phyloP scores from a whole-genome alignment of 2,888 invertebrate species.

The Ganaspis brasiliensis region DNA sequence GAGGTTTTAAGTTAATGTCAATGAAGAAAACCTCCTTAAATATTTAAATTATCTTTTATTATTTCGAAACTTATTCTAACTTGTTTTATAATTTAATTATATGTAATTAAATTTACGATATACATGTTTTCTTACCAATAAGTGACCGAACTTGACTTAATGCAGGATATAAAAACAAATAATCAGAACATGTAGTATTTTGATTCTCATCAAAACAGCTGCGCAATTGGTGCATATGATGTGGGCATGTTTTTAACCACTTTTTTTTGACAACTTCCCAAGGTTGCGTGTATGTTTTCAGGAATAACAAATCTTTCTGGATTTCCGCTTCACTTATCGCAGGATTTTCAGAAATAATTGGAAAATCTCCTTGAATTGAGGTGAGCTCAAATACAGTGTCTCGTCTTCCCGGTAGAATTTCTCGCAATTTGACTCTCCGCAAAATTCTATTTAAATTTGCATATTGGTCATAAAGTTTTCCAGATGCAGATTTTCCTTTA shows the following conservation, averaged over 20 bases:
- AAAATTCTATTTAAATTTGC: neutral
- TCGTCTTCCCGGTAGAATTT: neutral
- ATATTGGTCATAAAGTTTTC: neutral
- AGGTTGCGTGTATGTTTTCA: neutral
- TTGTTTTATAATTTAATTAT: no score
- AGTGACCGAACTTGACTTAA: neutral
- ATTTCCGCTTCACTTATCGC: neutral
- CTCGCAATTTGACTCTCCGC: neutral
- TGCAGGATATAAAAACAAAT: neutral
- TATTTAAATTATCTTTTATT: no score
- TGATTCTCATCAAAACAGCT: neutral
- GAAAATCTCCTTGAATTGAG: neutral
- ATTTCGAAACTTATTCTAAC: no score
- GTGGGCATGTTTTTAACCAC: neutral
- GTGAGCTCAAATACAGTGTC: neutral
- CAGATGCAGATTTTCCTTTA: neutral
- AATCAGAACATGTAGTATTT: neutral
- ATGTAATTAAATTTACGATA: no score
- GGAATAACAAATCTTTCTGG: neutral
- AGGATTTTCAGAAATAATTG: neutral
- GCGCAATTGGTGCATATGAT: neutral
- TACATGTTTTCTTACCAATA: neutral
- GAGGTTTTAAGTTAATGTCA: no score
- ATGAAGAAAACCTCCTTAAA: no score
- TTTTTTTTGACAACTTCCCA: neutral